Conservation (phyloP, 2,113 vertebrate species). For the Bambusicola thoracicus region DNA sequence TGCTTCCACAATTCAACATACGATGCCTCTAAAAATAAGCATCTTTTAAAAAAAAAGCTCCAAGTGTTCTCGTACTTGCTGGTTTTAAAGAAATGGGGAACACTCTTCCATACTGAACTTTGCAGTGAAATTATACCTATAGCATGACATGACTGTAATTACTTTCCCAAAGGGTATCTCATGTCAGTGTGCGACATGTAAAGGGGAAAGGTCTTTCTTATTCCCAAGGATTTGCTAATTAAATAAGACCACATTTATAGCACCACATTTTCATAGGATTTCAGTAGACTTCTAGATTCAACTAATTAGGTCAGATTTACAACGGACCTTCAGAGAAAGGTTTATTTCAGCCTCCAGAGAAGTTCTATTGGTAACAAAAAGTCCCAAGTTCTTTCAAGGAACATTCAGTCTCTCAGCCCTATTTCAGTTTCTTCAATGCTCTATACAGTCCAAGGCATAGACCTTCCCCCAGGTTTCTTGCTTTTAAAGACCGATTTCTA, state of each 20-base stretch:
- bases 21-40: not conserved
- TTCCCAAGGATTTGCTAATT: not conserved
- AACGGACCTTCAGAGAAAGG: not conserved
- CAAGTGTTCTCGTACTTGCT: not conserved
- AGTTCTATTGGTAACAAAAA: not conserved
- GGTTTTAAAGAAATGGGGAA: not conserved
- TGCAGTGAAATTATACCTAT: slow-evolving; percentile 41
- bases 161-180: not conserved
- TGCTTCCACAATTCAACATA: not conserved
- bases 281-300: not conserved
- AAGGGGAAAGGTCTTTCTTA: not conserved
- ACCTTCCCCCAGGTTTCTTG: not conserved
- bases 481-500: slow-evolving; percentile 35
- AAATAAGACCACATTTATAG: not conserved
- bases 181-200: not conserved
- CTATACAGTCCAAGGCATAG: not conserved
- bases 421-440: slow-evolving; percentile 9
- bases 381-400: slow-evolving; percentile 14
- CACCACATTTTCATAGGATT: not conserved
- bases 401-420: not conserved
- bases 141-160: not conserved
- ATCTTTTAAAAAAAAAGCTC: not conserved
- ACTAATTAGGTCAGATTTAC: not conserved
- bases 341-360: slow-evolving; percentile 13
- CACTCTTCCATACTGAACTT: slow-evolving; percentile 32